These are phyloP conservation scores for Cenopis cana DNA, from an alignment of 2,888 invertebrate genomes.

Conservation along the genomic window DNA sequence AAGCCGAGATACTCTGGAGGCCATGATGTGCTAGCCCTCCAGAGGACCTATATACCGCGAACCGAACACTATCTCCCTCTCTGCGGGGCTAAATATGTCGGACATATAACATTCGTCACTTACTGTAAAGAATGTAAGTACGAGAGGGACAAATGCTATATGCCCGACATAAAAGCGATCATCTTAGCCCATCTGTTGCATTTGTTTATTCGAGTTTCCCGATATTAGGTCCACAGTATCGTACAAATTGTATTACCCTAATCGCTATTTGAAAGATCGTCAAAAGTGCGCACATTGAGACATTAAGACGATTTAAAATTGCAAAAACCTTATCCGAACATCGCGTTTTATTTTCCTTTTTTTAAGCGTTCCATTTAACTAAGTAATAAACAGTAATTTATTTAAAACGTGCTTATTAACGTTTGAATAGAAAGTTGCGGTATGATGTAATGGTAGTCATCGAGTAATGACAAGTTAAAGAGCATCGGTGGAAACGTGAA, in stretches of 20 bases:
- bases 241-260: constrained; percentile 18
- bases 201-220: too few relatives aligned
- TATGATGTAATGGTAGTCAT: constrained; percentile 20
- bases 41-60: too few relatives aligned
- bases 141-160: too few relatives aligned
- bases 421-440: constrained; percentile 37
- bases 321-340: constrained; percentile 41
- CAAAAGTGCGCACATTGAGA: constrained; percentile 48
- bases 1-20: too few relatives aligned
- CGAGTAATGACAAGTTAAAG: constrained; percentile 17
- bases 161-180: too few relatives aligned
- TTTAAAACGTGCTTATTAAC: constrained; percentile 40
- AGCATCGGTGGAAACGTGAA: constrained; percentile 3
- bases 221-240: too few relatives aligned
- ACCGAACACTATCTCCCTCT: too few relatives aligned
- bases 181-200: too few relatives aligned
- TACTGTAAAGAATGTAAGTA: too few relatives aligned
- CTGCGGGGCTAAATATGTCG: too few relatives aligned
- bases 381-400: constrained; percentile 39
- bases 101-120: too few relatives aligned
- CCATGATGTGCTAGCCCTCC: too few relatives aligned
- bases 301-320: constrained; percentile 39
- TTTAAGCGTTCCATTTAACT: constrained; percentile 39
- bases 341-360: constrained; percentile 18
- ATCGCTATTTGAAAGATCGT: constrained; percentile 27